These are phyloP conservation scores for Aquatica leii DNA, from an alignment of 2,888 invertebrate genomes.

Conservation along the genomic window DNA sequence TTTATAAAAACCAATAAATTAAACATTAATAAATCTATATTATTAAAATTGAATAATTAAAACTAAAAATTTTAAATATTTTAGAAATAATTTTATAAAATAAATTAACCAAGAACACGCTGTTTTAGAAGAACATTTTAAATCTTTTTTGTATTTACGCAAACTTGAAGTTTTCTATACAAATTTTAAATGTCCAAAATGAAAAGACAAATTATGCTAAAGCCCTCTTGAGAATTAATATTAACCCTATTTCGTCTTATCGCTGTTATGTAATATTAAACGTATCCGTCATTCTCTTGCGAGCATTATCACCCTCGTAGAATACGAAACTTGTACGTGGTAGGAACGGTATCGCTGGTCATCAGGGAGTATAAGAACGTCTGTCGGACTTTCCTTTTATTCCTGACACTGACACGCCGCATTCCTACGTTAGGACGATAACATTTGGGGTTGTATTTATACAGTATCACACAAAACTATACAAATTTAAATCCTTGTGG, in stretches of 20 bases:
- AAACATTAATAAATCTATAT: too few species aligned
- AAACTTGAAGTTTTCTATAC: too few species aligned
- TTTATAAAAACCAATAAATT: too few species aligned
- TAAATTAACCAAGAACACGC: too few species aligned
- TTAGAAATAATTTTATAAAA: too few species aligned
- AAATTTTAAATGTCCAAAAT: neutral
- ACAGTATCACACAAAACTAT: conserved; percentile 11
- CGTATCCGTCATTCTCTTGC: conserved; percentile 22
- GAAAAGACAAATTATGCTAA: conserved; percentile 3
- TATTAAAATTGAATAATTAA: too few species aligned
- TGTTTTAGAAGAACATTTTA: too few species aligned
- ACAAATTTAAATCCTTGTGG: conserved; percentile 11
- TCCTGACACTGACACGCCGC: conserved; percentile 28
- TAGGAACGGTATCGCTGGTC: conserved; percentile 27
- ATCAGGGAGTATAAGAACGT: conserved; percentile 25
- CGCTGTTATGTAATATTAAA: conserved; percentile 20
- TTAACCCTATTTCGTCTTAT: conserved; percentile 9
- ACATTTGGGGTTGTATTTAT: conserved; percentile 18
- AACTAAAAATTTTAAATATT: too few species aligned
- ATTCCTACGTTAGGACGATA: conserved; percentile 17
- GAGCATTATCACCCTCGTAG: conserved; percentile 20
- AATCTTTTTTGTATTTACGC: too few species aligned
- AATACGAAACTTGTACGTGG: conserved; percentile 24
- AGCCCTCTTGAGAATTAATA: conserved; percentile 2
- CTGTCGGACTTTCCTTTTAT: conserved; percentile 17